Base-by-base conservation (phyloP, 2,113 vertebrate species). In the Oxyruncus cristatus region DNA sequence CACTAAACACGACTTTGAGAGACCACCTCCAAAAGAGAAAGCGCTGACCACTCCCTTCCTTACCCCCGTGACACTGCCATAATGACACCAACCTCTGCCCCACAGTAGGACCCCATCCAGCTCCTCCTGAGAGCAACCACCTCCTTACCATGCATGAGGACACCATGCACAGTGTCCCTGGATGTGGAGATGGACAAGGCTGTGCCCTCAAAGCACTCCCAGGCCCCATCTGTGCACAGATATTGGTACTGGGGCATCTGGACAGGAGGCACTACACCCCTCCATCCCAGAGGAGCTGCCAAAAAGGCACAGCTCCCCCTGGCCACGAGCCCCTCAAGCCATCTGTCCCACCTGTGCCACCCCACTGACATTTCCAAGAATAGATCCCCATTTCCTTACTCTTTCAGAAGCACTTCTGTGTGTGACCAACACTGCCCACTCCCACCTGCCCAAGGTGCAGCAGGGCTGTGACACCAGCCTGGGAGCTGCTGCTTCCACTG, bases 291-390 rank as follows among this genome's bases (percentile, higher is more conserved):
- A 61, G 33, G 17, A 41, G 47, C 1, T 39, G 15, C 19, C 62
- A 41, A n/a, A 79, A 59, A 79, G 71, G 32, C 44, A 65, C 24
- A 63, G 12, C 13, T 30, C 61, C 61, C 39, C 61, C 30, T 30
- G 37, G 37, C 30, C 46, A 42, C 16, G 24, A 84, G n/a, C 30
- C 30, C 30, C 73, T 26, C 32, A 19, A 52, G 61, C 50, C 82
- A 42, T 28, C 85, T 42, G 37, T 37, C 15, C 76, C 33, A 12
- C 52, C n/a, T 5, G 1, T 26, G n/a, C 42, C 82, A 56, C 33
- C 11, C 33, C 41, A 37, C 32, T 37, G 1, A 0, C 2, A 0
- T 13, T 71, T 20, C 66, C 74, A 77, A 28, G 46, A 66, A 68
- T 8, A 74, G 77, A 70, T 42, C 24, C 8, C n/a, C 24, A 8